Base-by-base conservation (phyloP, 1,140 invertebrate species). In the Drosophila nikananu region DNA sequence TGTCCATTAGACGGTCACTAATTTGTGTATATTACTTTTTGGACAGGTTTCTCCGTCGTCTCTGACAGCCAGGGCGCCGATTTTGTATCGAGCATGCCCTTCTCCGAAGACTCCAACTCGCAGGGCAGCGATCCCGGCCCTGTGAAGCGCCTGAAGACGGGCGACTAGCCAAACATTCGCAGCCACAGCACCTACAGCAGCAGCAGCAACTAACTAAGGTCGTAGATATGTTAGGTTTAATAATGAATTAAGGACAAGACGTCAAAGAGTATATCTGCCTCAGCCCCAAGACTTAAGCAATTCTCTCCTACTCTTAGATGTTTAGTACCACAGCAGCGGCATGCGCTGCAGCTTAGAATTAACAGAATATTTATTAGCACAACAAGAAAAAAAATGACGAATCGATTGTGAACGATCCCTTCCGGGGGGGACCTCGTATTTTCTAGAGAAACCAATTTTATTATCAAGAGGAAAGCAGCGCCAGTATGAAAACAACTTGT, bases 31-130 rank as follows among this genome's bases (percentile, higher is more conserved):
- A 0, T 25, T n/a, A 6, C 10, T 37, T 5, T 9, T 2, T 17
- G n/a, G 78, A 48, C 81, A 97, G 97, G 97, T 95, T 98, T 98
- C 93, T 98, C 97, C 23, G 97, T 97, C 63, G 97, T 97, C 2
- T 97, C 97, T 93, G 97, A 98, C 93, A 97, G 97, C 17, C 97
- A 97, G 93, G 97, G 97, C 8, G 97, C 96, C 41, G 97, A 97
- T 73, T 97, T 97, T 83, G 96, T 96, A 19, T 96, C 96, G 25
- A 95, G 96, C 44, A 95, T 97, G 94, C 96, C 96, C 74, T 97
- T 97, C 93, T 97, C 97, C 0, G 97, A 98, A 93, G 97, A 98
- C 90, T 97, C 97, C 7, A 98, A 97, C 93, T 97, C 97, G 0
- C 97, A 97, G 93, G 96, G 96, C 77, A 97, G 96, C 92, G 97